A percentile compares a stretch with the other conserved stretches of the same genome.
These are phyloP conservation scores for Pseudococcus longispinus DNA, from an alignment of 2,888 invertebrate species.

Conservation along the genomic window DNA sequence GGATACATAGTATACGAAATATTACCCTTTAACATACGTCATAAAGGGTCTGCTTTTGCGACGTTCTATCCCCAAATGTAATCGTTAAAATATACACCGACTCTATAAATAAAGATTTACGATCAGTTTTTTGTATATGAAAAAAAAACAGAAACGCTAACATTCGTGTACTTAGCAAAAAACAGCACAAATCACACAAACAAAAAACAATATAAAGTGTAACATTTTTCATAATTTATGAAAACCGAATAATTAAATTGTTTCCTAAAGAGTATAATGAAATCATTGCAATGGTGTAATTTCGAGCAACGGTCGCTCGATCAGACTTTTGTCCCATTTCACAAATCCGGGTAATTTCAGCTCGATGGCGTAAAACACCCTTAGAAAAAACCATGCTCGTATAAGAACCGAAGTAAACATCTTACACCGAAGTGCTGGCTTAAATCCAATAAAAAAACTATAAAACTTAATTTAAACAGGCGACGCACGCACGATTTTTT, in stretches of 20 bases:
- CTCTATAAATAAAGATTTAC: constrained; percentile 35
- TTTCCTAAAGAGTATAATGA: background rate
- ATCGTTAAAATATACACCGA: constrained; percentile 21
- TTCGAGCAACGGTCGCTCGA: background rate
- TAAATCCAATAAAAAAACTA: constrained; percentile 45
- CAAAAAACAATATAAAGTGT: background rate
- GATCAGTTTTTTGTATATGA: background rate
- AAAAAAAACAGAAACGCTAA: background rate
- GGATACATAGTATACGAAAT: background rate
- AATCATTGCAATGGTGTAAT: background rate
- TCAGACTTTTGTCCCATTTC: background rate
- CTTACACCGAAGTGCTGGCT: constrained; percentile 24
- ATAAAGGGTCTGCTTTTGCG: background rate
- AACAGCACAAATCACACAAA: background rate
- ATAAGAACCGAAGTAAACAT: background rate
- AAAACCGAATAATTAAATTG: background rate
- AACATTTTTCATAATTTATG: background rate
- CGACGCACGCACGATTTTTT: constrained; percentile 20
- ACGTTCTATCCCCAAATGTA: background rate
- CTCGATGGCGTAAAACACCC: background rate
- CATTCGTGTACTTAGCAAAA: background rate
- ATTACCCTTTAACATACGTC: constrained; percentile 29
- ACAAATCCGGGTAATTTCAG: background rate
- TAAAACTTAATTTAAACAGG: constrained; percentile 33
- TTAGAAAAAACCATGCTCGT: background rate